Conservation (phyloP, 2,888 invertebrate species). For the Calameuta filiformis region DNA sequence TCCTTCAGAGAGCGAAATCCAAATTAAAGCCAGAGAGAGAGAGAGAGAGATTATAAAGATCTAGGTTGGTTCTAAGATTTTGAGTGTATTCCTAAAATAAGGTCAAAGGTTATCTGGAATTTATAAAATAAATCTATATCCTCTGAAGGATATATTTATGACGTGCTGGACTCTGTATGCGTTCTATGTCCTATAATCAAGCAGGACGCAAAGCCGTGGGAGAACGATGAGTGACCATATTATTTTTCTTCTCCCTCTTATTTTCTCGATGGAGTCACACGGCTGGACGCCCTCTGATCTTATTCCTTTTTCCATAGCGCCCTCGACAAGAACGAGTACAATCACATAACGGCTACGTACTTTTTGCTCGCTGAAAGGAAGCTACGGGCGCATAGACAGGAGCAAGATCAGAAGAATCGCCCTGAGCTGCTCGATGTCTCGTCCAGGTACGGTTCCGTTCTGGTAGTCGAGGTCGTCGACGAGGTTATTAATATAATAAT, state of each 20-base stretch:
- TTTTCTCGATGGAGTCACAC: neutral
- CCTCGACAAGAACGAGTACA: conserved; percentile 95
- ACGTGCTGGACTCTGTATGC: neutral
- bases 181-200: neutral
- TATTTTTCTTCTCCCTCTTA: conserved; percentile 7
- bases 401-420: conserved; percentile 68
- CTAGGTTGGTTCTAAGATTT: neutral
- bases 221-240: neutral
- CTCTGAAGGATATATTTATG: neutral
- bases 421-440: conserved; percentile 62
- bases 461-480: neutral
- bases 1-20: neutral
- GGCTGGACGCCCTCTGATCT: neutral
- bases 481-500: neutral
- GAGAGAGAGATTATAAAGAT: neutral
- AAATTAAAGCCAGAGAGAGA: neutral
- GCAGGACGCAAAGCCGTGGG: neutral
- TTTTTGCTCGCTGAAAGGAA: conserved; percentile 95
- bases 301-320: conserved; percentile 71
- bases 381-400: conserved; percentile 81
- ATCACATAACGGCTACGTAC: conserved; percentile 98
- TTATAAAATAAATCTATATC: neutral
- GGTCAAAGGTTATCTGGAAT: neutral
- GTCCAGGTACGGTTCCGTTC: conserved; percentile 39
- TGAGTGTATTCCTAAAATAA: neutral